A percentile compares a stretch with the other conserved stretches of the same genome.
These are phyloP conservation scores for Ceryle rudis DNA, from an alignment of 2,797 vertebrate genomes.

Conservation along the genomic window DNA sequence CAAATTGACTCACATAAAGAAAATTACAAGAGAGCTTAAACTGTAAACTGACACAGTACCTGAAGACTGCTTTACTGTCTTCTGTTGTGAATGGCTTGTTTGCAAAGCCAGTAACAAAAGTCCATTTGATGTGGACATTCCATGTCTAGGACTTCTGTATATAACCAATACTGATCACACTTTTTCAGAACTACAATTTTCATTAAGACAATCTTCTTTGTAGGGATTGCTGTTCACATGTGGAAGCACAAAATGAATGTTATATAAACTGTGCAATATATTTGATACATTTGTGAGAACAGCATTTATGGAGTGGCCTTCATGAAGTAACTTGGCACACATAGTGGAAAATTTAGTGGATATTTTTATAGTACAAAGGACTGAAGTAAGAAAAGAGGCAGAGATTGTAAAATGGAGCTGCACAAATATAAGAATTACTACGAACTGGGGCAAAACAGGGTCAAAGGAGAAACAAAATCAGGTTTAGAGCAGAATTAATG, in stretches of 20 bases:
- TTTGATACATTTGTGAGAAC: background rate
- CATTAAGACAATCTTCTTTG: background rate
- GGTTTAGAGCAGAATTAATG: constrained; percentile 17
- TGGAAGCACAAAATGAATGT: background rate
- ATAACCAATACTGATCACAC: background rate
- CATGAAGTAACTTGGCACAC: background rate
- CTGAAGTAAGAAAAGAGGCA: background rate
- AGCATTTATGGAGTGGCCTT: background rate
- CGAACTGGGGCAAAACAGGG: background rate
- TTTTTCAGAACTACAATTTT: background rate
- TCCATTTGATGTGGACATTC: background rate
- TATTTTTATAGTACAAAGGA: background rate
- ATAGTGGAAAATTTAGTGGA: background rate
- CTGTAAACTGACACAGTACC: background rate
- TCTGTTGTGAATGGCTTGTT: background rate
- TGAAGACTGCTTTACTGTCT: background rate
- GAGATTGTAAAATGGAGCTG: background rate
- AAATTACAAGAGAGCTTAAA: background rate
- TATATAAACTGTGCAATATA: background rate
- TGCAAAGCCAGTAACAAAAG: background rate
- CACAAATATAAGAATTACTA: background rate
- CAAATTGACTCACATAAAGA: background rate
- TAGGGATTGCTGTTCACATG: background rate
- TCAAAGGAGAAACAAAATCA: background rate
- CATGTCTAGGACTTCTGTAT: background rate